Evolutionary conservation across 2,113 vertebrate species (phyloP).

Genomic region (Centrocercus urophasianus): DNA sequence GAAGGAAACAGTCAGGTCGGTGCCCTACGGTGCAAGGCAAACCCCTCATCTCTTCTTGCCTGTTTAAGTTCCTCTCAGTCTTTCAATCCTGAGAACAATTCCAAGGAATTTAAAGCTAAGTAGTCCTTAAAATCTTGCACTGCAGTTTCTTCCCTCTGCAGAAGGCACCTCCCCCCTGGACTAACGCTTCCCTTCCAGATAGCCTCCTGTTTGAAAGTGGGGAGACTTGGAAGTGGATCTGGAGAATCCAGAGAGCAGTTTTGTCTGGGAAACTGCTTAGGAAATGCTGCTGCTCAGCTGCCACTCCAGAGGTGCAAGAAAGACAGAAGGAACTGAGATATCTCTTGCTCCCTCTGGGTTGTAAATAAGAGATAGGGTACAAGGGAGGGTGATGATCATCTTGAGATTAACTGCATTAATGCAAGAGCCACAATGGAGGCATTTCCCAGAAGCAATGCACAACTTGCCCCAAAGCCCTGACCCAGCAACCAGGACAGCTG

Average conservation of each 20-base stretch:
- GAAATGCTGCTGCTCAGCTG: not conserved
- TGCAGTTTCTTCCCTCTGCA: not conserved
- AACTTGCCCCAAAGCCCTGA: accelerated
- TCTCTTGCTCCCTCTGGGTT: not conserved
- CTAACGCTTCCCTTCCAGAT: not conserved
- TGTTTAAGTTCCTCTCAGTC: not conserved
- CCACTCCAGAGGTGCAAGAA: not conserved
- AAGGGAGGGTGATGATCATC: accelerated
- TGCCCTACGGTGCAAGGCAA: not conserved
- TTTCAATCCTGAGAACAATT: not conserved
- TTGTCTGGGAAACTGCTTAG: not conserved
- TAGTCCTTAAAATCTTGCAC: not conserved
- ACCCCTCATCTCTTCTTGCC: not conserved
- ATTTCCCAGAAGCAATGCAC: accelerated
- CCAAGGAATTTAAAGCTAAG: not conserved
- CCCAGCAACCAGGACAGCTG: not conserved
- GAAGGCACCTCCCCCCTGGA: not conserved
- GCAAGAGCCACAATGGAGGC: accelerated
- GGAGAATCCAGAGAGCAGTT: not conserved
- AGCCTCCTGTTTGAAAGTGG: not conserved
- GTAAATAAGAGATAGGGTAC: accelerated
- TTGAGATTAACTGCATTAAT: accelerated
- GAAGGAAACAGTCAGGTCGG: not conserved
- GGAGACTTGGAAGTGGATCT: not conserved
- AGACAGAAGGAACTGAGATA: not conserved